Evolutionary conservation across 2,888 invertebrate species (phyloP).

Genomic region (Hylaea fasciaria): DNA sequence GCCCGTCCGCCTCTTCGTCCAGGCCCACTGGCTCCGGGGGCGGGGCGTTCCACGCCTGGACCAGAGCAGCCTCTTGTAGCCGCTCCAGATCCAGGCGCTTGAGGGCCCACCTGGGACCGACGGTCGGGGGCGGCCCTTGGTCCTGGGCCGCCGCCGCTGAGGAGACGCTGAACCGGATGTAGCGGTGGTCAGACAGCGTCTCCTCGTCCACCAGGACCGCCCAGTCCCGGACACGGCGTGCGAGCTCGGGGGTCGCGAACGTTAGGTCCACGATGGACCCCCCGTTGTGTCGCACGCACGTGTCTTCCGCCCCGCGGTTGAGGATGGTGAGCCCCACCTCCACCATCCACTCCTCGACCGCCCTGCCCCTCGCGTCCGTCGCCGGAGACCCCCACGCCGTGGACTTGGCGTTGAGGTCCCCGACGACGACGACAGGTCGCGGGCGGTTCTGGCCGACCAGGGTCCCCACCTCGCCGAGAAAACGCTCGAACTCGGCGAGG

Average conservation of each 20-base stretch:
- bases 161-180: not conserved
- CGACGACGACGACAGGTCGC: not conserved
- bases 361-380: not conserved
- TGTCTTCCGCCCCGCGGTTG: not conserved
- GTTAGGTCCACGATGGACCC: not conserved
- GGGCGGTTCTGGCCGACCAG: not conserved
- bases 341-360: not conserved
- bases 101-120: not conserved
- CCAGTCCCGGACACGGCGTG: not conserved
- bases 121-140: no score
- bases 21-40: no score
- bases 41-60: no score
- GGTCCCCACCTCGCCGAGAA: not conserved
- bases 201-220: not conserved
- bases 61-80: no score
- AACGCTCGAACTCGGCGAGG: not conserved
- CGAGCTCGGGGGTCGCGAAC: not conserved
- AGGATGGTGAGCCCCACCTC: not conserved
- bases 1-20: no score
- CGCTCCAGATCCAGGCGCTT: not conserved
- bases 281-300: not conserved
- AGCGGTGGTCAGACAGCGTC: not conserved
- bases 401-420: conserved; percentile 6
- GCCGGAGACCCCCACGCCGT: not conserved
- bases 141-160: not conserved